Evolutionary conservation across 2,113 vertebrate genomes (phyloP), one percentile per base, ranked within the genome.

Genomic region (Phrynocephalus versicolor): DNA sequence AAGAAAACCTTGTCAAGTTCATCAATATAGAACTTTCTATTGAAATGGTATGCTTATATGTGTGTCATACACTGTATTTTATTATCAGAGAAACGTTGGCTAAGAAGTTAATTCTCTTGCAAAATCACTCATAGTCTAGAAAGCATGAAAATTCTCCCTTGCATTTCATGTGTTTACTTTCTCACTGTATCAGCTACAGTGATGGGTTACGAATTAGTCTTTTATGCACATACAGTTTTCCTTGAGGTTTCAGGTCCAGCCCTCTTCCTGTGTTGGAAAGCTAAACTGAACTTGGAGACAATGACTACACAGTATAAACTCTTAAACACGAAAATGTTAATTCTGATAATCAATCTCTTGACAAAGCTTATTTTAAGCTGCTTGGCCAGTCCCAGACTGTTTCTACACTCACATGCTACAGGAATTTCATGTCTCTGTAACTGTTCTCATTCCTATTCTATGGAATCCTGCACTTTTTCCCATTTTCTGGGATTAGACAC

Each of bases 31-130:
- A 81, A 74, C 62, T 21, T 87, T 33, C 84, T 85, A 67, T 27
- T 88, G 82, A 89, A 90, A 94, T 86, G 92, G 82, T 91, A 93
- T 92, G 87, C 93, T 92, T 0, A 81, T 8, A 39, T 79, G 1
- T 33, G 51, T 87, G 93, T 75, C 88, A 88, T 45, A 79, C 90
- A 93, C 85, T 7, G 23, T 81, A 87, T 78, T 76, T n/a, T 19
- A 83, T 51, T 87, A 75, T 80, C 85, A 81, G 82, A 85, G 77
- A 82, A 81, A n/a, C 25, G 62, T 74, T 83, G 58, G 71, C 45
- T 83, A 33, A 69, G 76, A 62, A 37, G 3, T 79, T 15, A 39
- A 37, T 21, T 15, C n/a, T 62, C n/a, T n/a, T 30, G 55, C 73
- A 62, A 35, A 21, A 55, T 3, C 30, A 25, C 3, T 23, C 21